Percentiles rank a stretch among this genome's conserved stretches.
phyloP scores from a whole-genome alignment of 2,888 invertebrate species.

The Catonia carolina region DNA sequence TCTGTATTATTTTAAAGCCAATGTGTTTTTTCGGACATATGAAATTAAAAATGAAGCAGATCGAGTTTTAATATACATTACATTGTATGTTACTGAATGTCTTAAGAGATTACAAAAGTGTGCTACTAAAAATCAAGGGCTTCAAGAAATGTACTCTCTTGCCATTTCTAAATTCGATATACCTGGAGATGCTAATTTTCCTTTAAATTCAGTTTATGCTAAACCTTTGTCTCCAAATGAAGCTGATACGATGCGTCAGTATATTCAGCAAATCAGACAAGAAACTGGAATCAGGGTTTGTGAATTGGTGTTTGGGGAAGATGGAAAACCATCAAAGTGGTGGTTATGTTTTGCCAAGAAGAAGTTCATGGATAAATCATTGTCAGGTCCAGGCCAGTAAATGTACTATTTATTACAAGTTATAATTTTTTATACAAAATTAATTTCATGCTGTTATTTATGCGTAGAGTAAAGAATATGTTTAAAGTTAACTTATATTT shows the following conservation, averaged over 20 bases:
- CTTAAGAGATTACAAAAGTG: constrained; percentile 90
- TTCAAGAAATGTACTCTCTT: constrained; percentile 93
- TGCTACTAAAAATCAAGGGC: constrained; percentile 78
- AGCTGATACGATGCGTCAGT: constrained; percentile 80
- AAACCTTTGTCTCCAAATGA: constrained; percentile 73
- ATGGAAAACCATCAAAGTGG: constrained; percentile 98
- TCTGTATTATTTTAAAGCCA: constrained; percentile 94
- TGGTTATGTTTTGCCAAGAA: constrained; percentile 99
- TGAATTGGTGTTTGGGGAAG: constrained; percentile 87
- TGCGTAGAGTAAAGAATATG: too few species aligned
- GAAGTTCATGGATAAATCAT: constrained; percentile 99
- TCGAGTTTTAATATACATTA: constrained; percentile 93
- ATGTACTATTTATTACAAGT: too few species aligned
- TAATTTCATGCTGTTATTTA: too few species aligned
- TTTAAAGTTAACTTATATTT: too few species aligned
- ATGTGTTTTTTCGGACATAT: constrained; percentile 97
- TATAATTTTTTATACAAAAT: too few species aligned
- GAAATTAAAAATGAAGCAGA: constrained; percentile 99
- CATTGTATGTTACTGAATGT: constrained; percentile 95
- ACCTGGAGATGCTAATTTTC: constrained; percentile 92
- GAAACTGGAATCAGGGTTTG: constrained; percentile 88
- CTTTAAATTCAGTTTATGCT: constrained; percentile 90
- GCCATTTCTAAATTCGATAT: constrained; percentile 93
- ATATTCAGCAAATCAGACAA: constrained; percentile 89
- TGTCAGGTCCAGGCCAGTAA: constrained; percentile 82